These are phyloP conservation scores for Anguilla pacifica DNA, from an alignment of 2,797 vertebrate species.

Conservation along the genomic window DNA sequence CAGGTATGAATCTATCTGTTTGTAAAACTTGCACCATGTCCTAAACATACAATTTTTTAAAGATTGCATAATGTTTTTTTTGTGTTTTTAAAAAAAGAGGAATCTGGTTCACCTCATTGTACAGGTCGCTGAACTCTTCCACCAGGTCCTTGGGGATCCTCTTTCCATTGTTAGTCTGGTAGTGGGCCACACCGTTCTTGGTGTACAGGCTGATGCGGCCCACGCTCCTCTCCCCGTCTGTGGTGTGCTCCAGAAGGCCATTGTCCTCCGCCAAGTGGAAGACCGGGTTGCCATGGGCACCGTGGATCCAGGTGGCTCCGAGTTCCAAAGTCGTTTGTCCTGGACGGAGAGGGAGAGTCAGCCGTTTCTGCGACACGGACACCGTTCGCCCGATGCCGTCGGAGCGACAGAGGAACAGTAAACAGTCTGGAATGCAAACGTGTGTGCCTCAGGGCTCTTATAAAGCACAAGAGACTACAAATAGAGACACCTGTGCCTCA, in stretches of 20 bases:
- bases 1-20: not conserved
- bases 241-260: slow-evolving; percentile 92
- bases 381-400: not conserved
- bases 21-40: not conserved
- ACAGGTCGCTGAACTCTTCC: slow-evolving; percentile 99
- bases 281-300: slow-evolving; percentile 94
- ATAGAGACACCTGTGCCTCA: not conserved
- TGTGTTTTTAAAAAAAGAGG: not conserved
- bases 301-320: slow-evolving; percentile 99
- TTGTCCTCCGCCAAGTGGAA: slow-evolving; percentile 99
- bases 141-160: slow-evolving; percentile 98
- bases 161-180: slow-evolving; percentile 89
- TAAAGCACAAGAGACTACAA: not conserved
- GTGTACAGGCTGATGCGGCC: slow-evolving; percentile 96
- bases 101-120: slow-evolving; percentile 87
- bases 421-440: not conserved
- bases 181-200: slow-evolving; percentile 96
- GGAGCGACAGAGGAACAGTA: not conserved
- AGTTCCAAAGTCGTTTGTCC: slow-evolving; percentile 95
- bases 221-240: slow-evolving; percentile 88
- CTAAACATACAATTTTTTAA: not conserved
- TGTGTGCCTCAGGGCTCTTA: not conserved
- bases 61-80: not conserved
- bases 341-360: slow-evolving; percentile 49
- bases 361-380: not conserved